Conservation (phyloP, 2,797 vertebrate genomes). For the Pantherophis vulpinus region DNA sequence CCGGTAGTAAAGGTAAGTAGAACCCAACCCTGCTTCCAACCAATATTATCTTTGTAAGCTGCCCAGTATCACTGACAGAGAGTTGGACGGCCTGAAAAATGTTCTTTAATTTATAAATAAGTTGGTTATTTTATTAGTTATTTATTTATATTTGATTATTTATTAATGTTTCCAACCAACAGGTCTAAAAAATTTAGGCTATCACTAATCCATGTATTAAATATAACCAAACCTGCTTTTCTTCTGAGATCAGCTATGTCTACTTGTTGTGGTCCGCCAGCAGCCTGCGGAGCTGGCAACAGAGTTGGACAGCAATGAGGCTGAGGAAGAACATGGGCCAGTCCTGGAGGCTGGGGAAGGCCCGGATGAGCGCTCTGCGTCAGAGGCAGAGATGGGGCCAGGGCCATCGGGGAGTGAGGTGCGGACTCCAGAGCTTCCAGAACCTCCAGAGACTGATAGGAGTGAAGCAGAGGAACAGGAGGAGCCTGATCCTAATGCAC, state of each 20-base stretch:
- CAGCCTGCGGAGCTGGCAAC: too few species aligned
- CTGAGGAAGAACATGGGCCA: too few species aligned
- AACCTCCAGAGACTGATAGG: too few species aligned
- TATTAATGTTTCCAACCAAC: background rate
- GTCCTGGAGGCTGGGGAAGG: too few species aligned
- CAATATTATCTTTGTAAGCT: background rate
- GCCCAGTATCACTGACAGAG: background rate
- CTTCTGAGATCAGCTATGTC: background rate
- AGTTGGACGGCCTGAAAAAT: background rate
- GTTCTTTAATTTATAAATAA: background rate
- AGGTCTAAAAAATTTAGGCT: background rate
- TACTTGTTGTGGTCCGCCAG: background rate
- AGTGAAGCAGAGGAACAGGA: too few species aligned
- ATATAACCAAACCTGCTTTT: background rate
- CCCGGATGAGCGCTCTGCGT: rapidly evolving
- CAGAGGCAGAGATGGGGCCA: too few species aligned
- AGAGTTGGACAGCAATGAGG: too few species aligned
- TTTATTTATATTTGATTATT: background rate
- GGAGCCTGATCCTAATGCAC: too few species aligned
- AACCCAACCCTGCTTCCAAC: too few species aligned
- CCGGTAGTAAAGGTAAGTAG: too few species aligned
- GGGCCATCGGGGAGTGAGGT: too few species aligned
- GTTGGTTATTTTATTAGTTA: background rate
- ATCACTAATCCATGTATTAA: background rate
- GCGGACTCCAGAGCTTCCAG: too few species aligned